Conservation (phyloP, 2,113 vertebrate species). For the Panthera uncia region DNA sequence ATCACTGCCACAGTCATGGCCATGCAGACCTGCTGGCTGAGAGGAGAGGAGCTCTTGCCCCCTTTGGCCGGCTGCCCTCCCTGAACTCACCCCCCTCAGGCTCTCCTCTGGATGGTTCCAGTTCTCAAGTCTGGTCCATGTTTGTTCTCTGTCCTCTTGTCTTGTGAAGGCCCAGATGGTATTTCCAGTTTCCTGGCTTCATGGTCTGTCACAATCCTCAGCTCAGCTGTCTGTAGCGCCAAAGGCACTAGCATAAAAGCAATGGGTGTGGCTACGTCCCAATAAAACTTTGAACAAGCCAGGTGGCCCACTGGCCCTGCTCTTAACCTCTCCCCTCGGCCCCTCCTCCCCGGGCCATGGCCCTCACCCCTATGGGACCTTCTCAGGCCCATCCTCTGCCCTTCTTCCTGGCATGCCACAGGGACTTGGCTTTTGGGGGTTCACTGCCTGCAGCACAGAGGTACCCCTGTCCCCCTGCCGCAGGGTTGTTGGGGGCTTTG, state of each 20-base stretch:
- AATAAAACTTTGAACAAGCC: no score
- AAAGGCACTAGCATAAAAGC: background rate
- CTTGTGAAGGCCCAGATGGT: background rate
- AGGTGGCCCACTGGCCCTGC: background rate
- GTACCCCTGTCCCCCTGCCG: background rate
- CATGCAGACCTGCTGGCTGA: background rate
- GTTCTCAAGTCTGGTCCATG: fast-evolving
- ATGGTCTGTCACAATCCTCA: background rate
- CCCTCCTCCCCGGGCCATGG: background rate
- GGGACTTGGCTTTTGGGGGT: background rate
- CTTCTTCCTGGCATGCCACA: background rate
- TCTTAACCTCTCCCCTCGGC: background rate
- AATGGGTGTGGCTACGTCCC: background rate
- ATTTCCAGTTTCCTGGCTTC: background rate
- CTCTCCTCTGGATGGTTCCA: background rate
- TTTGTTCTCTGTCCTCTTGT: background rate
- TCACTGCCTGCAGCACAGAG: background rate
- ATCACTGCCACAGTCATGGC: fast-evolving
- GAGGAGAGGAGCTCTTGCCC: background rate
- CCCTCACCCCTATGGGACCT: background rate
- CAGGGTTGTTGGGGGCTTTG: slow-evolving; percentile 98
- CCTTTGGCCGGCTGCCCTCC: background rate
- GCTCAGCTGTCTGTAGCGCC: background rate
- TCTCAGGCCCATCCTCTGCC: background rate
- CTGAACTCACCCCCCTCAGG: no score